Evolutionary conservation across 2,888 invertebrate species (phyloP).

Genomic region (Plagodis pulveraria): DNA sequence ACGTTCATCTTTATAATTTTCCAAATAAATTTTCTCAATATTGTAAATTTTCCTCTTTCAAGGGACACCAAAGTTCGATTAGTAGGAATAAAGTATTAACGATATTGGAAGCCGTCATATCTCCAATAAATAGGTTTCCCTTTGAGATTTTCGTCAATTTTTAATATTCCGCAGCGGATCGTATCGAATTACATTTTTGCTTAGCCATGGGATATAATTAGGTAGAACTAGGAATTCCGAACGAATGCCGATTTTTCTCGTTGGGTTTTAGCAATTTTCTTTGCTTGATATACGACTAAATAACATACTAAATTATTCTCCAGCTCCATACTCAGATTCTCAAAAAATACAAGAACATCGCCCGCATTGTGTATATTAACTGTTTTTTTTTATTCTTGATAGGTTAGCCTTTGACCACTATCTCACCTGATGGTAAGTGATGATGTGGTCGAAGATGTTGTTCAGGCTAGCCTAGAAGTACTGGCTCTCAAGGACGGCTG

Average conservation of each 20-base stretch:
- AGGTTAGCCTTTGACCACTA: too few relatives aligned
- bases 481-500: too few relatives aligned
- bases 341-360: too few relatives aligned
- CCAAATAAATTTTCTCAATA: slow-evolving; percentile 5
- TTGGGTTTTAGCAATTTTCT: too few relatives aligned
- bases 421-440: too few relatives aligned
- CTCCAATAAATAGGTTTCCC: slow-evolving; percentile 6
- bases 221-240: slow-evolving; percentile 1
- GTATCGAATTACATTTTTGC: slow-evolving; percentile 17
- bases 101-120: slow-evolving; percentile 22
- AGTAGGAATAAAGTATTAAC: slow-evolving; percentile 9
- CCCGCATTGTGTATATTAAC: too few relatives aligned
- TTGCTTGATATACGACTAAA: too few relatives aligned
- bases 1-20: slow-evolving; percentile 1
- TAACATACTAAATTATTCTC: too few relatives aligned
- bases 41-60: background rate
- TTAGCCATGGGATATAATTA: slow-evolving; percentile 17
- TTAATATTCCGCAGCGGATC: slow-evolving; percentile 10
- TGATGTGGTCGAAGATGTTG: too few relatives aligned
- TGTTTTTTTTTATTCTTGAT: too few relatives aligned
- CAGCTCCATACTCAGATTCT: too few relatives aligned
- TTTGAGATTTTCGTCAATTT: slow-evolving; percentile 13
- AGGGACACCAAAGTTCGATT: slow-evolving; percentile 16
- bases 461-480: too few relatives aligned
- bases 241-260: background rate